A percentile compares a stretch with the other conserved stretches of the same genome.
phyloP scores from a whole-genome alignment of 1,140 invertebrate species.

The Hycleus phaleratus region DNA sequence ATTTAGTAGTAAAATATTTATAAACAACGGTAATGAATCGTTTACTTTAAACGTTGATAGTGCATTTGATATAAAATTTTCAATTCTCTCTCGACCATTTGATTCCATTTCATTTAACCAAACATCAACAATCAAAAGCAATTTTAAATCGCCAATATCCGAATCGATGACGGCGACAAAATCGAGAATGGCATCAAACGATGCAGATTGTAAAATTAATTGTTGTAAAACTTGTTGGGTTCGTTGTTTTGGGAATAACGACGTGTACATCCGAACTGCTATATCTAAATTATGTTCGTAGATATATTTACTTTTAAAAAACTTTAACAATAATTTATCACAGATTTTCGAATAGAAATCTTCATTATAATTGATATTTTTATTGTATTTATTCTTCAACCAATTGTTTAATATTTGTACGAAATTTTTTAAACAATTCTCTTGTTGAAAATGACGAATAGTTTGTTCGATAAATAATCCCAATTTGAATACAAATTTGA shows the following conservation, averaged over 20 bases:
- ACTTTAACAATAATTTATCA: slow-evolving; percentile 37
- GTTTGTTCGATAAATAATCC: slow-evolving; percentile 44
- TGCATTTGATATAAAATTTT: slow-evolving; percentile 17
- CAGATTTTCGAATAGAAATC: slow-evolving; percentile 32
- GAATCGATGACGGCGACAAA: slow-evolving; percentile 19
- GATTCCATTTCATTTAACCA: slow-evolving; percentile 38
- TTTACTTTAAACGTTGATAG: slow-evolving; percentile 34
- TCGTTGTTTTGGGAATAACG: slow-evolving; percentile 33
- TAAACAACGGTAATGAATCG: slow-evolving; percentile 26
- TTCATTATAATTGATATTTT: slow-evolving; percentile 22
- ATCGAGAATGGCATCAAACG: slow-evolving; percentile 35
- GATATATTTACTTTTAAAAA: slow-evolving; percentile 29
- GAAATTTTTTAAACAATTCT: slow-evolving; percentile 24
- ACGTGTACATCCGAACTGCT: slow-evolving; percentile 33
- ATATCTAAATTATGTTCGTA: slow-evolving; percentile 28
- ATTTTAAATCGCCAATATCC: slow-evolving; percentile 20
- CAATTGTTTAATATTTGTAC: slow-evolving; percentile 21
- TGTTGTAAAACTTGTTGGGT: slow-evolving; percentile 41
- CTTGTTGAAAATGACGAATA: slow-evolving; percentile 33
- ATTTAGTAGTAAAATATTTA: slow-evolving; percentile 27
- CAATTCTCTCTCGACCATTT: slow-evolving; percentile 34
- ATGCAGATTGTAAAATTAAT: slow-evolving; percentile 42
- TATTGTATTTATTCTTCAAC: slow-evolving; percentile 31
- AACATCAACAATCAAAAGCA: slow-evolving; percentile 22
- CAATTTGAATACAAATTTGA: slow-evolving; percentile 45